phyloP scores from a whole-genome alignment of 2,797 vertebrate genomes.

The Anguilla obscura region DNA sequence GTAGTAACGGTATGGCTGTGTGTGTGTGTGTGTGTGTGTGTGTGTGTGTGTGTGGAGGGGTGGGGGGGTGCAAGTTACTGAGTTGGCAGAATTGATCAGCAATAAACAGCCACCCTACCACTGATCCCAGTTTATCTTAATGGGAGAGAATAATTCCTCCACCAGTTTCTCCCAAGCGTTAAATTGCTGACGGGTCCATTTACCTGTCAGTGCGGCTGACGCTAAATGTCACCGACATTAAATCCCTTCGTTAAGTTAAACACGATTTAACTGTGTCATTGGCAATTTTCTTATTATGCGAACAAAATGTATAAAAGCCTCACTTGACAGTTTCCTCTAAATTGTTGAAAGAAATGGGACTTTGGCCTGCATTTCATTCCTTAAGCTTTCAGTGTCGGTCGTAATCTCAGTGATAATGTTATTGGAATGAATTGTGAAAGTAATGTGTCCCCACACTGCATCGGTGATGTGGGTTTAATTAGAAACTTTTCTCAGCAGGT shows the following conservation, averaged over 20 bases:
- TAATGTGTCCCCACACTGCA: slow-evolving; percentile 64
- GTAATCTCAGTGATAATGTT: slow-evolving; percentile 65
- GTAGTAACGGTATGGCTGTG: neutral
- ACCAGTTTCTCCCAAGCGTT: slow-evolving; percentile 68
- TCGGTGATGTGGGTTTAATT: slow-evolving; percentile 26
- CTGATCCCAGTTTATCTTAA: slow-evolving; percentile 73
- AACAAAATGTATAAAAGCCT: slow-evolving; percentile 21
- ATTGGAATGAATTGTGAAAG: slow-evolving; percentile 64
- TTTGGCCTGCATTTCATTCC: slow-evolving; percentile 57
- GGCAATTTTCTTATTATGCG: slow-evolving; percentile 57
- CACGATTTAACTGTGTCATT: slow-evolving; percentile 68
- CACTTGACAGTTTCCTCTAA: slow-evolving; percentile 38
- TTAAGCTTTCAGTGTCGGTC: slow-evolving; percentile 61
- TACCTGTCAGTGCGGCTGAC: slow-evolving; percentile 88
- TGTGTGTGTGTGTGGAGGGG: neutral
- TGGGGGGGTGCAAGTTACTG: neutral
- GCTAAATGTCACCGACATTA: slow-evolving; percentile 94
- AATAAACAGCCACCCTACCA: neutral
- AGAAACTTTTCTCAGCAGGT: slow-evolving; percentile 17
- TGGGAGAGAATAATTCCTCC: slow-evolving; percentile 80
- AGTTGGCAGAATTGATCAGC: slow-evolving; percentile 30
- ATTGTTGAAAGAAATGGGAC: slow-evolving; percentile 59
- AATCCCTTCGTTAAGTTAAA: slow-evolving; percentile 70
- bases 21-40: neutral
- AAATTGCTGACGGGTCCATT: slow-evolving; percentile 91